Evolutionary conservation across 2,797 vertebrate species (phyloP), one percentile per base, ranked within the genome.

Genomic region (Echiichthys vipera): DNA sequence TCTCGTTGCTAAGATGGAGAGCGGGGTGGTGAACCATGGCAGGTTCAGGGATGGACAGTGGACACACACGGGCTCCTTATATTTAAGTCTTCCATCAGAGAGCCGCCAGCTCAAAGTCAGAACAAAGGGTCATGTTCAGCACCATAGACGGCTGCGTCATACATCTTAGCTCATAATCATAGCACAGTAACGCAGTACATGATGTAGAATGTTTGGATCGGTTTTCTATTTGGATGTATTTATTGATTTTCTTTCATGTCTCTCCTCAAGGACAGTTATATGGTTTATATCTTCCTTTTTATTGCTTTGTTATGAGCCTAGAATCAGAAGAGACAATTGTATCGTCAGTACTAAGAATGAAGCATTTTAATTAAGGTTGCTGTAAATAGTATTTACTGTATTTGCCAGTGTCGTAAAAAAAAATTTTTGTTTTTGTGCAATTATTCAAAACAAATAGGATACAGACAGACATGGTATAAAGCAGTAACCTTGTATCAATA

Each of bases 1-100:
- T 78, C 77, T 77, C 39, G 3, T 53, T 47, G 62, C 67, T 73
- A 58, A 80, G 84, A 90, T 82, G 73, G 78, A 80, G 75, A 78
- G 67, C 67, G 4, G 56, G 74, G 72, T 53, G 59, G 55, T 46
- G 76, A 74, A 65, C 66, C 32, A 12, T 61, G 62, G 71, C 80
- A 57, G 78, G 71, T 69, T 59, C 13, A 5, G 32, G 39, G 53
- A 55, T 13, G 49, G 37, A 74, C 30, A 54, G n/a, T n/a, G n/a
- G n/a, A 59, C 42, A 49, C 5, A 7, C 12, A 47, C 5, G 46
- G 37, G 32, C 45, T 40, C 43, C 40, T 70, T 27, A 53, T 78
- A 47, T 85, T 79, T 69, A 25, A 55, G 63, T 30, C 45, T 69
- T 81, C 25, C 25, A 50, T 75, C 45, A 71, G 39, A 36, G 17